These are phyloP conservation scores for Tolypeutes matacus DNA, from an alignment of 2,797 vertebrate genomes.

Conservation along the genomic window DNA sequence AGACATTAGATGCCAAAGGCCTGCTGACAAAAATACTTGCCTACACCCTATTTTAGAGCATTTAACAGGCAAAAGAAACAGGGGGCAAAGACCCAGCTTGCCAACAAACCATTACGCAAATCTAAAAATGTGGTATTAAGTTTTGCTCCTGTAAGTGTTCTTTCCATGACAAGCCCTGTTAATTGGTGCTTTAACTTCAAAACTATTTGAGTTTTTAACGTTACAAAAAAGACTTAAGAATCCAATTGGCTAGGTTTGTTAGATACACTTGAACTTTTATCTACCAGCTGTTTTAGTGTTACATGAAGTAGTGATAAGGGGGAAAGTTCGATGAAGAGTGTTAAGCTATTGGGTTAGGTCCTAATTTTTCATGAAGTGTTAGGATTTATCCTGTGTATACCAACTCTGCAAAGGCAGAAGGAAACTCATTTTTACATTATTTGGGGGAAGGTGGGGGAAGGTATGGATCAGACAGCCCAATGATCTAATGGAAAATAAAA, in stretches of 20 bases:
- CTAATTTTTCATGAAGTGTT: neutral
- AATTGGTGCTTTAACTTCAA: constrained; percentile 21
- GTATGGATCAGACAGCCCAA: neutral
- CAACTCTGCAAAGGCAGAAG: neutral
- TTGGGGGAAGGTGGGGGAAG: neutral
- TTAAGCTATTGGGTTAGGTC: neutral
- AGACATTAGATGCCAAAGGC: constrained; percentile 19
- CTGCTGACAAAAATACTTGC: constrained; percentile 46
- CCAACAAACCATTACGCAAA: constrained; percentile 62
- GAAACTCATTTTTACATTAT: neutral
- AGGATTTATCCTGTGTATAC: neutral
- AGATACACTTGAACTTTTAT: neutral
- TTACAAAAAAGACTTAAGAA: constrained; percentile 21
- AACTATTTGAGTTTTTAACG: constrained; percentile 50
- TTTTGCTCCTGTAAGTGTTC: constrained; percentile 25
- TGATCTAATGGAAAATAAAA: neutral
- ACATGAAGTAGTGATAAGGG: neutral
- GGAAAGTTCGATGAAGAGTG: neutral
- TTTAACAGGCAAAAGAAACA: neutral
- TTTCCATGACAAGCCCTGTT: constrained; percentile 49
- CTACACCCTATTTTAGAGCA: constrained; percentile 30
- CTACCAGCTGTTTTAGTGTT: neutral
- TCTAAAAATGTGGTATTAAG: constrained; percentile 19
- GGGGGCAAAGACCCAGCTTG: neutral
- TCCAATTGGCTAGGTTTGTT: constrained; percentile 49